Evolutionary conservation across 37 sponge, comb jelly and placozoan species (phyloP).

Genomic region (Spongilla lacustris): DNA sequence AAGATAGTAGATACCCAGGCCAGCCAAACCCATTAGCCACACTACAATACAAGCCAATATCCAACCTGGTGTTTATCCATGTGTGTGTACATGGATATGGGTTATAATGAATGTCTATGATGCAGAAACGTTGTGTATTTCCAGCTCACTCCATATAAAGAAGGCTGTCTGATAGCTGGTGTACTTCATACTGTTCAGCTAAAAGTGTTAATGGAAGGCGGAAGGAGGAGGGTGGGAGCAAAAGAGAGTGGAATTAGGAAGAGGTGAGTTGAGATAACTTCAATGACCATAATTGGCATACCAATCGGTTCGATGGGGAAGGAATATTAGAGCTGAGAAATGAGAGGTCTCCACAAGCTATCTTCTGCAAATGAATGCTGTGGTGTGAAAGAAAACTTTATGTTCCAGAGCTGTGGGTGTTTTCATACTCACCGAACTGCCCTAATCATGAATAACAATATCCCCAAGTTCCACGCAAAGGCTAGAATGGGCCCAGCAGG

Average conservation of each 20-base stretch:
- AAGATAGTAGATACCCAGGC: neutral
- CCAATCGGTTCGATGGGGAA: neutral
- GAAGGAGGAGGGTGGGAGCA: no score
- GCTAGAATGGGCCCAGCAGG: slow-evolving; percentile 9
- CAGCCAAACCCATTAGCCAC: slow-evolving; percentile 5
- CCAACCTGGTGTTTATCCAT: neutral
- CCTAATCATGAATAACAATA: neutral
- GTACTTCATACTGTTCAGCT: slow-evolving; percentile 25
- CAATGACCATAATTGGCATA: neutral
- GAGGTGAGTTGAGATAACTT: neutral
- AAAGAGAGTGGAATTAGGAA: neutral
- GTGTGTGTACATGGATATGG: no score
- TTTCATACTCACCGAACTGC: neutral
- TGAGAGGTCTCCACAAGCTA: neutral
- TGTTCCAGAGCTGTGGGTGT: neutral
- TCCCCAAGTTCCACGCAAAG: slow-evolving; percentile 3
- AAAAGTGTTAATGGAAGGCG: neutral
- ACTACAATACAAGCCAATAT: neutral
- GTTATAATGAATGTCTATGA: no score
- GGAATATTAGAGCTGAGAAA: neutral
- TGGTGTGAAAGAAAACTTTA: neutral
- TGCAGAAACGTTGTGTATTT: neutral
- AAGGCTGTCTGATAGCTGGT: slow-evolving; percentile 37
- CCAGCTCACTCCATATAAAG: slow-evolving; percentile 25
- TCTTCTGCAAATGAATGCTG: neutral